phyloP scores from a whole-genome alignment of 2,113 vertebrate species.

The Notarius quadriscutis region DNA sequence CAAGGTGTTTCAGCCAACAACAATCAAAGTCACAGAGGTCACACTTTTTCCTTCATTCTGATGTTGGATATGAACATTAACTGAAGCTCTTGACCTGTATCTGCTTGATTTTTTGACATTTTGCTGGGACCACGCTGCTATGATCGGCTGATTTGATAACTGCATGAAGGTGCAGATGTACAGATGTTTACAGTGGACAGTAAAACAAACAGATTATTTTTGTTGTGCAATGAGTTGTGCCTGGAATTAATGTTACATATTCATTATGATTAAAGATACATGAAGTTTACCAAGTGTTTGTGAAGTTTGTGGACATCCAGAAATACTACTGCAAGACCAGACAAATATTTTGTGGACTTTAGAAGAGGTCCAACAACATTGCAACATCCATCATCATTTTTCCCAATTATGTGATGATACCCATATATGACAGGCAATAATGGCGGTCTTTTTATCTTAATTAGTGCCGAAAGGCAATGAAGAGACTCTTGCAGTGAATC shows the following conservation, averaged over 20 bases:
- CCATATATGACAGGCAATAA: conserved; percentile 33
- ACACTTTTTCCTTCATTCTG: too few relatives aligned
- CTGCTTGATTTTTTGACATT: too few relatives aligned
- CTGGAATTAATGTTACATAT: neutral
- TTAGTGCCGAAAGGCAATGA: conserved; percentile 17
- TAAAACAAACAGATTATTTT: neutral
- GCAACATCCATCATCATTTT: conserved; percentile 36
- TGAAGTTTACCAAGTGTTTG: neutral
- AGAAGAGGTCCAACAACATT: neutral
- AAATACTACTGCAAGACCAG: neutral
- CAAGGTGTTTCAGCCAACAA: too few relatives aligned
- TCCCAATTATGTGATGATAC: conserved; percentile 40
- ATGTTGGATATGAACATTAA: too few relatives aligned
- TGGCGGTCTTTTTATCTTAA: conserved; percentile 33
- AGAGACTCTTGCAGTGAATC: neutral
- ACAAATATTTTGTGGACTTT: neutral
- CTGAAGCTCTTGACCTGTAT: too few relatives aligned
- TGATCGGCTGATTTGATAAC: too few relatives aligned
- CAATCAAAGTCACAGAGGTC: too few relatives aligned
- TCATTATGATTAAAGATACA: neutral
- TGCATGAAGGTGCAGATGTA: too few relatives aligned
- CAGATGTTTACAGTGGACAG: too few relatives aligned
- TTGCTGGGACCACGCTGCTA: too few relatives aligned
- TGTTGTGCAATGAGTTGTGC: neutral
- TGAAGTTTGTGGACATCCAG: neutral